Base-by-base conservation (phyloP, 2,888 invertebrate genomes). In the Encarsia formosa region DNA sequence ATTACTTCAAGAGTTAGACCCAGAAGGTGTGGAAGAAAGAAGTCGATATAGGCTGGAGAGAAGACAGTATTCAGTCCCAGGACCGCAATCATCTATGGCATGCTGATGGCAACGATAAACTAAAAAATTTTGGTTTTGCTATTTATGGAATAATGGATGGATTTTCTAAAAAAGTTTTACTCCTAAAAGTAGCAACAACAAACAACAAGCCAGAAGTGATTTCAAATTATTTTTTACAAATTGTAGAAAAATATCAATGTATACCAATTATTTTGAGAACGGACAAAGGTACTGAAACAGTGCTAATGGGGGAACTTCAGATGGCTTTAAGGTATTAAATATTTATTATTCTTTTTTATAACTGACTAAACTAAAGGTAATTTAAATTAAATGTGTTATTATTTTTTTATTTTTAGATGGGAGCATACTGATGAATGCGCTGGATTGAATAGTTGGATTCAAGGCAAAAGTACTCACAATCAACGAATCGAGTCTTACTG, bases 81-180 rank as follows among this genome's bases (percentile, higher is more conserved):
- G 37, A 19, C 19, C 37, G 4, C n/a, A 37, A 19, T 20, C 20
- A 13, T 9, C 20, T 37, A 6, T 19, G 37, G 37, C 19, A 37
- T 37, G 37, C 19, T 19, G 37, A 37, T 37, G 37, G 37, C 2
- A 9, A 19, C 11, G 37, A 19, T n/a, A 37, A 37, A 37, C 37
- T 37, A 4, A 37, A 37, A 20, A 37, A n/a, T 20, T 37, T 19
- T 37, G 19, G 37, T 20, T 37, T 37, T 4, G 20, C 37, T 13
- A 37, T 37, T 37, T 37, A 37, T 37, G n/a, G n/a, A n/a, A n/a
- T n/a, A n/a, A n/a, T n/a, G n/a, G n/a, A 58, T 42, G 52, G 58
- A 9, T 58, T 39, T 44, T 55, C 47, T 1, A 41, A 40, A 23
- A 52, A 55, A 31, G 31, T 58, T n/a, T n/a, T n/a, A n/a, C n/a